Base-by-base conservation (phyloP, 2,888 invertebrate species). In the Lordiphosa andalusiaca region DNA sequence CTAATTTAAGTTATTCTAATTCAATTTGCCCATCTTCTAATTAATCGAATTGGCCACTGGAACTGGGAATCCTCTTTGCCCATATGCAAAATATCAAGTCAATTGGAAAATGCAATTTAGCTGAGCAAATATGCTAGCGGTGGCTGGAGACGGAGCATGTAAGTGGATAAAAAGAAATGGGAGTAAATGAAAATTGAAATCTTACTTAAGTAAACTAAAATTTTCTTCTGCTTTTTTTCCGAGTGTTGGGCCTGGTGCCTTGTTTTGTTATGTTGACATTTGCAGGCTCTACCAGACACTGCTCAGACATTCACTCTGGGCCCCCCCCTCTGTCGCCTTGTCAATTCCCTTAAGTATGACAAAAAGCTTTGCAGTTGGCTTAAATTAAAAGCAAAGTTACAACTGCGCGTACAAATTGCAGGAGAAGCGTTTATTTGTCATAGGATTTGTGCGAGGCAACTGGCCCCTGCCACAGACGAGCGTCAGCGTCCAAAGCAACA, bases 1-100 rank as follows among this genome's bases (percentile, higher is more conserved):
- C 61, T 80, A 83, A 85, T 83, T 75, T 83, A 72, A 80, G 84
- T 83, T 85, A 83, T 85, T 83, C 85, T 75, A 80, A 80, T 80
- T 80, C 80, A 80, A 80, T 80, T 80, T 83, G 75, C 65, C 69
- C 70, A 59, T 60, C 83, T 74, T 72, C 70, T 72, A 83, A 81
- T 78, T 78, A 78, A 85, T 85, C 72, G 64, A 44, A 58, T 64
- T 73, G 54, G 49, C 25, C 23, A 5, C 46, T 6, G 23, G 16
- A 30, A 30, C 30, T 30, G 30, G 35, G 13, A 23, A 48, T 44
- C 10, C 13, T 51, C 36, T 53, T 53, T 40, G 49, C 41, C 40
- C 39, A 51, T 63, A 44, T 33, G 44, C 16, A 44, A 33, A 61
- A 63, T 58, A 49, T 56, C 84, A 66, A 84, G 74, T 73, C 77